Conservation (phyloP, 2,888 invertebrate species). For the Cataglyphis rosenhaueri region DNA sequence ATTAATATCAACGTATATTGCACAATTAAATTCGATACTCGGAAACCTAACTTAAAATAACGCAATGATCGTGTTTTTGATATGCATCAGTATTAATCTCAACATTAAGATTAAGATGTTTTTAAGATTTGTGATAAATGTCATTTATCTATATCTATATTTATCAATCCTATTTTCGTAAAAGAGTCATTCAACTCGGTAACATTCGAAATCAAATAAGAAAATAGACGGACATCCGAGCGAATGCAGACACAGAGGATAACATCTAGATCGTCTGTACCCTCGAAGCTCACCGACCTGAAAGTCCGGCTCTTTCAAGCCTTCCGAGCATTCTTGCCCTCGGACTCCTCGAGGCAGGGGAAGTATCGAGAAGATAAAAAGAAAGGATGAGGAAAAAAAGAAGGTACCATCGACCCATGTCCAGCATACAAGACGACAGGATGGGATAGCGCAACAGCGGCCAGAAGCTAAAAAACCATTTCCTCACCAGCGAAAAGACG, state of each 20-base stretch:
- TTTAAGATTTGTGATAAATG: not conserved
- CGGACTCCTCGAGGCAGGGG: slow-evolving; percentile 22
- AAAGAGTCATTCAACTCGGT: not conserved
- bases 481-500: slow-evolving; percentile 59
- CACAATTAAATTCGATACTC: not conserved
- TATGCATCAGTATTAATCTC: not conserved
- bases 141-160: not conserved
- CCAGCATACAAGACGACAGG: slow-evolving; percentile 36
- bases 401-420: slow-evolving; percentile 40
- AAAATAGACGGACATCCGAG: slow-evolving; percentile 50
- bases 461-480: slow-evolving; percentile 51
- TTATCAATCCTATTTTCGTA: not conserved
- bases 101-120: not conserved
- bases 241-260: slow-evolving; percentile 48
- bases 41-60: not conserved
- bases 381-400: slow-evolving; percentile 9
- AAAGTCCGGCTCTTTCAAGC: slow-evolving; percentile 47
- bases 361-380: slow-evolving; percentile 41
- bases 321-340: slow-evolving; percentile 43
- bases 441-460: slow-evolving; percentile 51
- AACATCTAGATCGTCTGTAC: slow-evolving; percentile 55
- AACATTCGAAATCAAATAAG: slow-evolving; percentile 46
- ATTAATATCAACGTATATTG: slow-evolving; percentile 3
- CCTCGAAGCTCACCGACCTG: slow-evolving; percentile 55
- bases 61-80: not conserved